Percentiles rank a stretch among this genome's conserved stretches.
Conservation (phyloP, 2,113 vertebrate species). For the Prochilodus magdalenae region DNA sequence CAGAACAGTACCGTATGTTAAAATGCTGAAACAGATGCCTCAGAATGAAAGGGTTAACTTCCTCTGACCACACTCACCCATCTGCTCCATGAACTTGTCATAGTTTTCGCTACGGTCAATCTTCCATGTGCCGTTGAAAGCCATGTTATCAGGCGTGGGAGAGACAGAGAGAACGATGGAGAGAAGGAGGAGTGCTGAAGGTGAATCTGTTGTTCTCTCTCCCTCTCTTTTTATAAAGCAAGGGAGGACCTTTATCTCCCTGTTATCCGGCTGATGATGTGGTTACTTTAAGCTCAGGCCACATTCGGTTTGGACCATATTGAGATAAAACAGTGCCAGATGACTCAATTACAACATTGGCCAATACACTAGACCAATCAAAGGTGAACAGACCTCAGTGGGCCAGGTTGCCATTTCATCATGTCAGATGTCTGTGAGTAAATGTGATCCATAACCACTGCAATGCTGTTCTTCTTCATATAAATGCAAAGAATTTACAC, state of each 20-base stretch:
- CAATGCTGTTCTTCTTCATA: neutral
- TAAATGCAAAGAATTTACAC: no score
- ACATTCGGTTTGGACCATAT: slow-evolving; percentile 11
- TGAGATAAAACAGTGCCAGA: slow-evolving; percentile 21
- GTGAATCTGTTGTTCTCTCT: neutral
- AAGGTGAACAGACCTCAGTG: neutral
- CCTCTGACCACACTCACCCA: slow-evolving; percentile 82
- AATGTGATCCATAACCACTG: neutral
- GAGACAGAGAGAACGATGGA: neutral
- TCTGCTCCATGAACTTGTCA: slow-evolving; percentile 92
- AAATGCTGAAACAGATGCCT: neutral
- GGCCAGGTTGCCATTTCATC: no score
- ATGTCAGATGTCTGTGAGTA: neutral
- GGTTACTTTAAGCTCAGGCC: slow-evolving; percentile 1
- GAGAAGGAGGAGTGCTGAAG: neutral
- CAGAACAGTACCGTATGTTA: neutral
- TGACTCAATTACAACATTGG: slow-evolving; percentile 2
- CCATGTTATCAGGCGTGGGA: slow-evolving; percentile 72
- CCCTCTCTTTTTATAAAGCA: slow-evolving; percentile 21
- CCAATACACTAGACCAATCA: neutral
- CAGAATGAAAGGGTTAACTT: neutral
- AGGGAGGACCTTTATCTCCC: slow-evolving; percentile 22
- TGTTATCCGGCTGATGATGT: slow-evolving; percentile 38
- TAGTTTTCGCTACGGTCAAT: slow-evolving; percentile 88
- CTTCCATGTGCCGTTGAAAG: slow-evolving; percentile 90